A percentile compares a stretch with the other conserved stretches of the same genome.
These are phyloP conservation scores for Apantesis nais DNA, from an alignment of 2,888 invertebrate species.

Conservation along the genomic window DNA sequence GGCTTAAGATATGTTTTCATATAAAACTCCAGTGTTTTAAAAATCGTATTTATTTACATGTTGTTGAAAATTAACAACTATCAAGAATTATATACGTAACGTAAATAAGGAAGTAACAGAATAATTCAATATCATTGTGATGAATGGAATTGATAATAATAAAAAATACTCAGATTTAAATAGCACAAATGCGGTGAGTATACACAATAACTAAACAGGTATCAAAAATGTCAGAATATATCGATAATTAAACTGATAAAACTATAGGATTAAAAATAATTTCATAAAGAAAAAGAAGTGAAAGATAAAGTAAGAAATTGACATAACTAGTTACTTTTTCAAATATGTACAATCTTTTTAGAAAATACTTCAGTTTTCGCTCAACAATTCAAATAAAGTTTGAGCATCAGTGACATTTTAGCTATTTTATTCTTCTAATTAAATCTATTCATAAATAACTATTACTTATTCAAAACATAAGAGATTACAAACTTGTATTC, in stretches of 20 bases:
- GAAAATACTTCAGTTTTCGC: constrained; percentile 33
- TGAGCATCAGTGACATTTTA: constrained; percentile 41
- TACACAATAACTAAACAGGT: neutral
- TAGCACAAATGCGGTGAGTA: constrained; percentile 12
- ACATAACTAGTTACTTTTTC: constrained; percentile 21
- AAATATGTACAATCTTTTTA: constrained; percentile 40
- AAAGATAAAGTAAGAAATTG: constrained; percentile 28
- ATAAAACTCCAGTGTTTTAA: constrained; percentile 10
- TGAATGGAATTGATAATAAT: constrained; percentile 25
- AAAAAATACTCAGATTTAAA: constrained; percentile 16
- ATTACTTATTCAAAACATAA: constrained; percentile 47
- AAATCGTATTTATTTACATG: constrained; percentile 71
- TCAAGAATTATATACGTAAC: constrained; percentile 42
- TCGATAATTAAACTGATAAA: constrained; percentile 14
- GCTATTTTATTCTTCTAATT: constrained; percentile 34
- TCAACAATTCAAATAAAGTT: constrained; percentile 31
- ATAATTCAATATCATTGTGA: constrained; percentile 30
- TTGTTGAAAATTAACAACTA: constrained; percentile 47
- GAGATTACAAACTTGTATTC: constrained; percentile 46
- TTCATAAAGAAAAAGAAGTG: constrained; percentile 20
- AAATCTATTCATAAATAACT: constrained; percentile 49
- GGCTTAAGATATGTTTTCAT: neutral
- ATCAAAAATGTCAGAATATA: constrained; percentile 20
- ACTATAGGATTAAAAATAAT: constrained; percentile 5
- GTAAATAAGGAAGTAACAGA: constrained; percentile 31